phyloP scores from a whole-genome alignment of 2,888 invertebrate species.

The Pecten maximus region DNA sequence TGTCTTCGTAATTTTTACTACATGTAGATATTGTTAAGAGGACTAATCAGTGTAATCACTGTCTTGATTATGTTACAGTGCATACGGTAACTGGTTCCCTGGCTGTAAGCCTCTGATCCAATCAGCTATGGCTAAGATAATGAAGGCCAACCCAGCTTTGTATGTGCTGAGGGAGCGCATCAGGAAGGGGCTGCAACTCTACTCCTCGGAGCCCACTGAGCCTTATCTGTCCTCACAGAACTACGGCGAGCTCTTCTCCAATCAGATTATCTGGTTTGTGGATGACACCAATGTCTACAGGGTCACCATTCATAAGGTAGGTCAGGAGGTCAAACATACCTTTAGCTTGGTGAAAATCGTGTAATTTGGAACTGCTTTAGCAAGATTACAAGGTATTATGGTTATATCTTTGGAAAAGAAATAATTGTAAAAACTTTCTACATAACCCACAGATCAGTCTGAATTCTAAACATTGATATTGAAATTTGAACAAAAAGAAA shows the following conservation, averaged over 20 bases:
- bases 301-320: conserved; percentile 97
- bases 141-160: conserved; percentile 99
- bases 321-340: conserved; percentile 47
- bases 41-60: conserved; percentile 8
- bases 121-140: conserved; percentile 99
- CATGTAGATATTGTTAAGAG: background rate
- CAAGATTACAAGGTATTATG: too few relatives aligned
- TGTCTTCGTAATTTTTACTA: too few relatives aligned
- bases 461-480: too few relatives aligned
- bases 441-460: too few relatives aligned
- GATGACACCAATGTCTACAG: conserved; percentile 99
- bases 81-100: conserved; percentile 99
- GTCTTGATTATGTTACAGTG: conserved; percentile 84
- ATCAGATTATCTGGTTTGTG: conserved; percentile 99
- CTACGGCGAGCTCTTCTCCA: conserved; percentile 99
- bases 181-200: conserved; percentile 98
- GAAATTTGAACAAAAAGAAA: too few relatives aligned
- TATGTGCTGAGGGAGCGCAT: conserved; percentile 98
- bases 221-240: conserved; percentile 99
- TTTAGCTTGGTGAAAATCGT: too few relatives aligned
- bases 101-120: conserved; percentile 99
- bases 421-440: too few relatives aligned
- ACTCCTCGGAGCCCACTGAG: conserved; percentile 99
- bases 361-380: too few relatives aligned
- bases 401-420: too few relatives aligned